Conservation (phyloP, 2,888 invertebrate species). For the Protodeltote pygarga region DNA sequence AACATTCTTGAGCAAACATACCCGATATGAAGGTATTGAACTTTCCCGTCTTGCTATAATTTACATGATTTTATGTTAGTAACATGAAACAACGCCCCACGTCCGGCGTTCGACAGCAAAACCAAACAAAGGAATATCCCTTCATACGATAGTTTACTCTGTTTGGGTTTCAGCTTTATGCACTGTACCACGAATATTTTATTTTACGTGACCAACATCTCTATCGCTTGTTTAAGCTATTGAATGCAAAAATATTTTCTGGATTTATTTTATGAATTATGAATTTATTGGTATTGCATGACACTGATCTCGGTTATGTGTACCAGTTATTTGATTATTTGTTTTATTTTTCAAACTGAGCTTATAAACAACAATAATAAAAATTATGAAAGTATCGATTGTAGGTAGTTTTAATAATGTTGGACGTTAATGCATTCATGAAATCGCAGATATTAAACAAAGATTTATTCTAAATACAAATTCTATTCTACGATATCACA, state of each 20-base stretch:
- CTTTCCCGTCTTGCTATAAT: constrained; percentile 37
- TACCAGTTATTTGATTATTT: background rate
- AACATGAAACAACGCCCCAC: constrained; percentile 36
- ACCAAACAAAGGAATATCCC: constrained; percentile 51
- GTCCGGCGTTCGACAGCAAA: constrained; percentile 31
- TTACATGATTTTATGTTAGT: constrained; percentile 47
- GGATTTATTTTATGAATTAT: constrained; percentile 40
- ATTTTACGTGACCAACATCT: constrained; percentile 53
- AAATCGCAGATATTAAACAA: too few relatives aligned
- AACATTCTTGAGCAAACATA: constrained; percentile 30
- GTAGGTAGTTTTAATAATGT: too few relatives aligned
- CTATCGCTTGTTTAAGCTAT: constrained; percentile 44
- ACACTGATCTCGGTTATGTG: constrained; percentile 7
- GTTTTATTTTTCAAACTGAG: too few relatives aligned
- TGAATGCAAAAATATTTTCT: constrained; percentile 44
- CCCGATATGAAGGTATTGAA: constrained; percentile 43
- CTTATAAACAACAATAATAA: too few relatives aligned
- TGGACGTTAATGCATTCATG: too few relatives aligned
- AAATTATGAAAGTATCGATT: too few relatives aligned
- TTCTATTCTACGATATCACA: too few relatives aligned
- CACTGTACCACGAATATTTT: constrained; percentile 53
- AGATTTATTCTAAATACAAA: too few relatives aligned
- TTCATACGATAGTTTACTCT: constrained; percentile 46
- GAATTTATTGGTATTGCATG: constrained; percentile 27
- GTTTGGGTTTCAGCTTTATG: constrained; percentile 46